Evolutionary conservation across 53 echinoderm and acorn worm genomes (phyloP).

Genomic region (Crossaster papposus): DNA sequence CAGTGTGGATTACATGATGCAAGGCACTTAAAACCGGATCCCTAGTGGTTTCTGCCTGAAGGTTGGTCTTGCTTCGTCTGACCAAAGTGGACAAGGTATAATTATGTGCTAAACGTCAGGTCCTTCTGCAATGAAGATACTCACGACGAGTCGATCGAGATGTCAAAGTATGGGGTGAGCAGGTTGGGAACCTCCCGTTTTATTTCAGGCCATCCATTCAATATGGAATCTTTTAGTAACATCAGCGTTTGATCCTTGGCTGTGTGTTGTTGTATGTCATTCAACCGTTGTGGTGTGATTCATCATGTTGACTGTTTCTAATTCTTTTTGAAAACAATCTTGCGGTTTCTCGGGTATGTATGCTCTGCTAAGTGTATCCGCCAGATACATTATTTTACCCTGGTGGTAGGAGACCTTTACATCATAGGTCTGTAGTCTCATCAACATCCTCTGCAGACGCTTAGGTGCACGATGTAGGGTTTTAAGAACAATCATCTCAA

Average conservation of each 20-base stretch:
- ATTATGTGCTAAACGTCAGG: not conserved
- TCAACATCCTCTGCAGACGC: slow-evolving; percentile 39
- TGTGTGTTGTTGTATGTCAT: slow-evolving; percentile 40
- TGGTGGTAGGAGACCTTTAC: slow-evolving; percentile 9
- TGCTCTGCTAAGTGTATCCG: slow-evolving; percentile 47
- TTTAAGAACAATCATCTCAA: slow-evolving; percentile 47
- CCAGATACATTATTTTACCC: slow-evolving; percentile 46
- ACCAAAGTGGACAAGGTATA: not conserved
- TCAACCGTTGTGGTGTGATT: slow-evolving; percentile 10
- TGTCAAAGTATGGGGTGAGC: not conserved
- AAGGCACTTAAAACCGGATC: not conserved
- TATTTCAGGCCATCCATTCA: slow-evolving; percentile 35
- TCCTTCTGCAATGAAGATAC: not conserved
- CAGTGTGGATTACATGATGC: too few relatives aligned
- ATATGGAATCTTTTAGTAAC: not conserved
- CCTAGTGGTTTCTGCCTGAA: not conserved
- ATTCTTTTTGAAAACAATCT: not conserved
- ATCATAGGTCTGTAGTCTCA: slow-evolving; percentile 54
- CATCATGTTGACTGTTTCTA: slow-evolving; percentile 60
- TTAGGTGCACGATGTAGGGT: slow-evolving; percentile 55
- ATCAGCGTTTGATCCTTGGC: slow-evolving; percentile 20
- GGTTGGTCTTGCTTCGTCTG: slow-evolving; percentile 2
- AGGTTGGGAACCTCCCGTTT: not conserved
- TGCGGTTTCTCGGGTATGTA: not conserved
- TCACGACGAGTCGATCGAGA: not conserved